Evolutionary conservation across 2,113 vertebrate species (phyloP), one percentile per base, ranked within the genome.

Genomic region (Conger conger): DNA sequence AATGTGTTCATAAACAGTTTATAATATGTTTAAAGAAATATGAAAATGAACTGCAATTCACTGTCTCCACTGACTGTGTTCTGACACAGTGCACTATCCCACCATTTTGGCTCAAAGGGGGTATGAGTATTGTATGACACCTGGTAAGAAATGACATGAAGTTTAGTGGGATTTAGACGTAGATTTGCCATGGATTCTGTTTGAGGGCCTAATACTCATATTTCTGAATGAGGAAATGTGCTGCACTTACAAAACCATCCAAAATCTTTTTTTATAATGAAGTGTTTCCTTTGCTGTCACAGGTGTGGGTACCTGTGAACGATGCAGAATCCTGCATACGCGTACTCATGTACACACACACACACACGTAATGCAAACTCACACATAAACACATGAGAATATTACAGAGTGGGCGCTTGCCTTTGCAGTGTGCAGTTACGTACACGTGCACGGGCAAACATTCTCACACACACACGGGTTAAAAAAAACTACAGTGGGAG

Each of bases 321-420:
- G 60, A n/a, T 16, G n/a, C 11, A 73, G 13, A 73, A 30, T 20
- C 11, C 1, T 5, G 33, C 15, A 73, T 7, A 60, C 0, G 17
- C 20, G 7, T 2, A 23, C 57, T 3, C 57, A 60, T 20, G 7
- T 4, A 60, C 63, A 73, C 3, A 73, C 63, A 33, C 81, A 33
- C 50, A 60, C 81, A 82, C 54, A 82, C 53, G 57, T n/a, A n/a
- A n/a, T n/a, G n/a, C n/a, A 63, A 33, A 82, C 81, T 37, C 81
- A 37, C 30, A 79, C 57, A n/a, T 38, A 83, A 50, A 50, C 76
- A 85, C 79, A 84, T n/a, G n/a, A n/a, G n/a, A n/a, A n/a, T n/a
- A n/a, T n/a, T n/a, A n/a, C n/a, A n/a, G n/a, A n/a, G n/a, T n/a
- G n/a, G n/a, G n/a, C n/a, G n/a, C n/a, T n/a, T n/a, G n/a, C n/a